A percentile compares a stretch with the other conserved stretches of the same genome.
Conservation (phyloP, 2,888 invertebrate species). For the Magallana nippona region DNA sequence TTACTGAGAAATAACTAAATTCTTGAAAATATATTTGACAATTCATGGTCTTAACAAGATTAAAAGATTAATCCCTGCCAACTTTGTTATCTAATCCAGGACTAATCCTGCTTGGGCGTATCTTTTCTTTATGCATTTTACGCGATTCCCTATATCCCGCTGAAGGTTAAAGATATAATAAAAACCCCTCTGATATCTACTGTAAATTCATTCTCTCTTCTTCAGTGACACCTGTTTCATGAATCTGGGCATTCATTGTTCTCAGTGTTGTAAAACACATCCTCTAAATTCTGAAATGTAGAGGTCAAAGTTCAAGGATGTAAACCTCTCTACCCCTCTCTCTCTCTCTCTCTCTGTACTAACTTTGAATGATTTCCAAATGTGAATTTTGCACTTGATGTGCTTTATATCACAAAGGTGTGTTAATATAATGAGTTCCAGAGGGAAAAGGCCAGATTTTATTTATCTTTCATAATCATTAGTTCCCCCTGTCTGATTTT, state of each 20-base stretch:
- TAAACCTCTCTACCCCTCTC: background rate
- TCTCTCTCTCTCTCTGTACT: background rate
- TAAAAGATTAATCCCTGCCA: constrained; percentile 28
- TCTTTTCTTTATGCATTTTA: constrained; percentile 8
- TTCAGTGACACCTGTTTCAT: constrained; percentile 8
- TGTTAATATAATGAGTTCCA: constrained; percentile 12
- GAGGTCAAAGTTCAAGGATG: constrained; percentile 11
- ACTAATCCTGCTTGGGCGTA: constrained; percentile 27
- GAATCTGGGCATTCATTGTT: constrained; percentile 5
- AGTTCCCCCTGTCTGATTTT: background rate
- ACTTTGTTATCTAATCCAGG: constrained; percentile 33
- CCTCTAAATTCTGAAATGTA: background rate
- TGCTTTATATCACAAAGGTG: constrained; percentile 3
- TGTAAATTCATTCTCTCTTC: background rate
- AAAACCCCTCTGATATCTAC: constrained; percentile 7
- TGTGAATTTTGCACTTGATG: constrained; percentile 25
- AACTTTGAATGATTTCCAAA: constrained; percentile 27
- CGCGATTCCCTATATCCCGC: background rate
- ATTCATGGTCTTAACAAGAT: constrained; percentile 7
- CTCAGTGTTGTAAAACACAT: background rate
- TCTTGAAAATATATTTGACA: constrained; percentile 2
- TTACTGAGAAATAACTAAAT: background rate
- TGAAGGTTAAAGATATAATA: constrained; percentile 19
- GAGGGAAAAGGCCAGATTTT: background rate
- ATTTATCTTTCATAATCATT: background rate